Evolutionary conservation across 2,113 vertebrate species (phyloP).

Genomic region (Hydrochoerus hydrochaeris): DNA sequence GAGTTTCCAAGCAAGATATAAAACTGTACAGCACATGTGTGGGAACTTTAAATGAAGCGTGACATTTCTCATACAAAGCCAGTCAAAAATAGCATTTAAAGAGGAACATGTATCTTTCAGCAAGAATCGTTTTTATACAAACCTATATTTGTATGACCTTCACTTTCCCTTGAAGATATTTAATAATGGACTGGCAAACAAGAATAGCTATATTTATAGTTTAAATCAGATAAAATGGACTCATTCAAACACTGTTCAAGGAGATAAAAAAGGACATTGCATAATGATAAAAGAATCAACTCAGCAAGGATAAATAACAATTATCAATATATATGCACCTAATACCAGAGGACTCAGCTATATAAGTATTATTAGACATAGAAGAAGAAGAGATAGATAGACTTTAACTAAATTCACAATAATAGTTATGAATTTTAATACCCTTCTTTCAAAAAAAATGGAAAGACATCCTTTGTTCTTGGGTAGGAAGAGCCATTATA

Average conservation of each 20-base stretch:
- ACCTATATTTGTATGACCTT: neutral
- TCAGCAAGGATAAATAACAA: neutral
- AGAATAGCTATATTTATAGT: neutral
- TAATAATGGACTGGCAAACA: neutral
- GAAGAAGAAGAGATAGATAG: neutral
- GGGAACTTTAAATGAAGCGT: neutral
- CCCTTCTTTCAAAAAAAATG: neutral
- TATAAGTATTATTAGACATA: neutral
- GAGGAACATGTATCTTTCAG: neutral
- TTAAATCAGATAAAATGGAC: neutral
- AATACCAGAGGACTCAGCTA: neutral
- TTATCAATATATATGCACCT: neutral
- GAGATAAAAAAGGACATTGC: neutral
- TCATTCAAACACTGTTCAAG: neutral
- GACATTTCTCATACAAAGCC: neutral
- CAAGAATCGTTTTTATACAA: neutral
- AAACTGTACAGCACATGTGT: neutral
- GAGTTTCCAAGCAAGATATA: neutral
- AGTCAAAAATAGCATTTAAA: slow-evolving; percentile 32
- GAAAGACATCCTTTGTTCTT: neutral
- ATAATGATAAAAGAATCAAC: neutral
- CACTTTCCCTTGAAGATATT: slow-evolving; percentile 27
- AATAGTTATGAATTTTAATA: neutral
- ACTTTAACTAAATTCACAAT: neutral
- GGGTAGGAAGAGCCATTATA: neutral